A percentile compares a stretch with the other conserved stretches of the same genome.
phyloP scores from a whole-genome alignment of 1,140 invertebrate species.

The Sarcophaga bullata region DNA sequence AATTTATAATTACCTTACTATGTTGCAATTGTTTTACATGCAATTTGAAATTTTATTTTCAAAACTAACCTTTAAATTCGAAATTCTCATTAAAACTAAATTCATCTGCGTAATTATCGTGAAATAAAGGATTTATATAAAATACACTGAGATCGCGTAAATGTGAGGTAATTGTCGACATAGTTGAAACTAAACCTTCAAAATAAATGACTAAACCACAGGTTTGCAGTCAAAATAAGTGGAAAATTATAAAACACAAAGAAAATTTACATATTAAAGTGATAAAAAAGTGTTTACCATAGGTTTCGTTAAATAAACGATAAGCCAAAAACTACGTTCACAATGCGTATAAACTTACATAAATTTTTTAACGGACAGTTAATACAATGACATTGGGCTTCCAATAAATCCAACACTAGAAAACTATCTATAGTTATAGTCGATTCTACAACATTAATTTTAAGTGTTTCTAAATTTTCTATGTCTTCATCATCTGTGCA shows the following conservation, averaged over 20 bases:
- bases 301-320: too few species aligned
- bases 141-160: constrained; percentile 19
- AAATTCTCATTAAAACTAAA: constrained; percentile 55
- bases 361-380: constrained; percentile 60
- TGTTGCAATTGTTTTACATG: not conserved
- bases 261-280: constrained; percentile 30
- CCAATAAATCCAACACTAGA: constrained; percentile 36
- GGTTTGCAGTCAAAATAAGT: not conserved
- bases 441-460: not conserved
- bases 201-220: not conserved
- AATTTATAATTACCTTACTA: too few species aligned
- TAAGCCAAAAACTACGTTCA: too few species aligned
- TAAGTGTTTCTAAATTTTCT: not conserved
- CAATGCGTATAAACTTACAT: constrained; percentile 53
- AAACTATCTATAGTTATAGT: not conserved
- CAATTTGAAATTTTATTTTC: not conserved
- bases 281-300: not conserved
- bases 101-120: constrained; percentile 17
- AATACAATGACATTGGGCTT: constrained; percentile 55
- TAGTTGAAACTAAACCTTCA: constrained; percentile 9
- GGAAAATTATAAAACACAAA: not conserved
- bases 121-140: constrained; percentile 26
- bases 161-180: not conserved
- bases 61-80: constrained; percentile 55
- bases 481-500: not conserved